phyloP scores from a whole-genome alignment of 2,888 invertebrate genomes.

The Tenthredo scrophulariae region DNA sequence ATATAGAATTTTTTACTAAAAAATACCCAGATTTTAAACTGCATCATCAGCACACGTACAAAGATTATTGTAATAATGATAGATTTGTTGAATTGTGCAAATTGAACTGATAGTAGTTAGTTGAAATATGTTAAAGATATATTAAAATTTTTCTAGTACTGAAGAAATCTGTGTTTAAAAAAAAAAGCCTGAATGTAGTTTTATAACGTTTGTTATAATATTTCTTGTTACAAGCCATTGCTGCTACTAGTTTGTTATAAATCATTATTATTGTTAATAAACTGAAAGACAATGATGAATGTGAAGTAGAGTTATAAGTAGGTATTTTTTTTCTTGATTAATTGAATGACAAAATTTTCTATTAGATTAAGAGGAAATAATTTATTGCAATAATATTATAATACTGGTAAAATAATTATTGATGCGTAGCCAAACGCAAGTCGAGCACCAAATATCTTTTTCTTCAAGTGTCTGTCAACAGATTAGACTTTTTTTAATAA shows the following conservation, averaged over 20 bases:
- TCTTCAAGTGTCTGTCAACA: not conserved
- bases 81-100: conserved; percentile 82
- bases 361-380: conserved; percentile 42
- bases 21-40: conserved; percentile 75
- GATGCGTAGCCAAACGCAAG: conserved; percentile 46
- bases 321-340: not conserved
- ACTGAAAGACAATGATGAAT: not conserved
- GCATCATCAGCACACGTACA: conserved; percentile 76
- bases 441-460: conserved; percentile 60
- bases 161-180: not conserved
- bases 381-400: conserved; percentile 62
- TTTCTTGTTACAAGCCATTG: not conserved
- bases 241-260: not conserved
- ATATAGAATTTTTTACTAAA: conserved; percentile 78
- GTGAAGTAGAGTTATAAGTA: not conserved
- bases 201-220: not conserved
- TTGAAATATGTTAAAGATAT: not conserved
- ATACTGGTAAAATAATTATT: conserved; percentile 68
- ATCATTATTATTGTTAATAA: not conserved
- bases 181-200: not conserved
- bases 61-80: conserved; percentile 81
- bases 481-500: not conserved
- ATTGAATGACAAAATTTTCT: not conserved
- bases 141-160: not conserved
- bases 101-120: not conserved